Conservation (phyloP, 2,888 invertebrate species). For the Stenchaetothrips biformis region DNA sequence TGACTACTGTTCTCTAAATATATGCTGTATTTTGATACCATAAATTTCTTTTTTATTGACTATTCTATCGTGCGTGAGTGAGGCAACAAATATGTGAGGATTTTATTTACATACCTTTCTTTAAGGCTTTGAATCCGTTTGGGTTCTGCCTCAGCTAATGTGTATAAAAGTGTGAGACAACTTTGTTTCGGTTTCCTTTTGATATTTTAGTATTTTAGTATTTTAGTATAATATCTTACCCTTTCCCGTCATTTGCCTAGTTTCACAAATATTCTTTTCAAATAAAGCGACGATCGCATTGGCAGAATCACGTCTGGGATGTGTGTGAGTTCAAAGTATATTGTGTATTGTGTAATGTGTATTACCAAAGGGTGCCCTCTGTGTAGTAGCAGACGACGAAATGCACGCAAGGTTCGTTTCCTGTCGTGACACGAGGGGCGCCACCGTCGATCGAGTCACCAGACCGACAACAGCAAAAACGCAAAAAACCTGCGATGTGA, state of each 20-base stretch:
- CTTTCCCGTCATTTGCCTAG: neutral
- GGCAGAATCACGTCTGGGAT: no score
- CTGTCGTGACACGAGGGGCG: no score
- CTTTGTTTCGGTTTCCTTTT: slow-evolving; percentile 12
- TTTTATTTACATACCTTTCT: neutral
- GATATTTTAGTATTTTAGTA: slow-evolving; percentile 20
- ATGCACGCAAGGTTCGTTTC: no score
- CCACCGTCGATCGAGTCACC: no score
- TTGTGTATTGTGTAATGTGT: no score
- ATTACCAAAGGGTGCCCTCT: no score
- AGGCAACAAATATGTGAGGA: slow-evolving; percentile 13
- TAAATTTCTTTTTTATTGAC: slow-evolving; percentile 25
- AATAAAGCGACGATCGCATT: no score
- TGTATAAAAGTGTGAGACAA: neutral
- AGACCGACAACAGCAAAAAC: no score
- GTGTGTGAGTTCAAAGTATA: no score
- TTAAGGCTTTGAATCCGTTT: neutral
- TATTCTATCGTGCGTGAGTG: slow-evolving; percentile 24
- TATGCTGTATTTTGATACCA: slow-evolving; percentile 25
- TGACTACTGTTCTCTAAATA: slow-evolving; percentile 21
- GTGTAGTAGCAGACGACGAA: no score
- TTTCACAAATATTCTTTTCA: neutral
- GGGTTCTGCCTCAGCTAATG: neutral
- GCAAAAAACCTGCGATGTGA: no score
- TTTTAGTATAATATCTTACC: no score